phyloP scores from a whole-genome alignment of 2,888 invertebrate genomes.

The Geophilus truncorum region DNA sequence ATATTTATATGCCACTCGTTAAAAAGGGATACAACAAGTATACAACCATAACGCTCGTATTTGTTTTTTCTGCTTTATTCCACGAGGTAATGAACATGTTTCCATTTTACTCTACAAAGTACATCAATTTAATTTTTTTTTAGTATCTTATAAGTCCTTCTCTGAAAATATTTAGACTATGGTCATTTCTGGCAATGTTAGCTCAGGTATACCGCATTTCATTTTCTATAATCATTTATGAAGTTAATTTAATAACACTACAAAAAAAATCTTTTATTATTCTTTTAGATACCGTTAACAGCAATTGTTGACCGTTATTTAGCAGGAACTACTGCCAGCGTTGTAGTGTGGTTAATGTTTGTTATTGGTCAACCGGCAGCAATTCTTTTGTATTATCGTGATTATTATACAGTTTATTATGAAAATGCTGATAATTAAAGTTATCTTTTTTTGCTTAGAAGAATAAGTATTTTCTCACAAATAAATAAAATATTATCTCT shows the following conservation, averaged over 20 bases:
- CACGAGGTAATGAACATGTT: conserved; percentile 50
- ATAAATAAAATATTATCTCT: too few relatives aligned
- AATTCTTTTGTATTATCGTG: conserved; percentile 99
- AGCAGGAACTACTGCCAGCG: conserved; percentile 85
- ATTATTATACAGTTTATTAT: conserved; percentile 58
- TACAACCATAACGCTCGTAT: conserved; percentile 72
- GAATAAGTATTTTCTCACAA: too few relatives aligned
- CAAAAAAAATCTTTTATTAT: too few relatives aligned
- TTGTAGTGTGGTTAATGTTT: conserved; percentile 93
- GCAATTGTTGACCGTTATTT: conserved; percentile 64
- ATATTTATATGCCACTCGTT: conserved; percentile 84
- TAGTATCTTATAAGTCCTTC: conserved; percentile 95
- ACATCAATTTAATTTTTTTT: conserved; percentile 57
- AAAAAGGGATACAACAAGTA: conserved; percentile 70
- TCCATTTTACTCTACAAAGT: not conserved
- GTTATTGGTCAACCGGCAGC: conserved; percentile 96
- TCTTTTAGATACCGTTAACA: conserved; percentile 88
- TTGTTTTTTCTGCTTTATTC: conserved; percentile 82
- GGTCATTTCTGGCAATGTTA: conserved; percentile 98
- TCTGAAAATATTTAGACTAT: conserved; percentile 87
- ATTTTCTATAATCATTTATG: not conserved
- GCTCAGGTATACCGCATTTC: conserved; percentile 59
- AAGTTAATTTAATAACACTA: conserved; percentile 37
- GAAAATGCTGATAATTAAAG: too few relatives aligned
- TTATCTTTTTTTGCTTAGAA: too few relatives aligned